Evolutionary conservation across 2,888 invertebrate genomes (phyloP).

Genomic region (Phyllotreta striolata): DNA sequence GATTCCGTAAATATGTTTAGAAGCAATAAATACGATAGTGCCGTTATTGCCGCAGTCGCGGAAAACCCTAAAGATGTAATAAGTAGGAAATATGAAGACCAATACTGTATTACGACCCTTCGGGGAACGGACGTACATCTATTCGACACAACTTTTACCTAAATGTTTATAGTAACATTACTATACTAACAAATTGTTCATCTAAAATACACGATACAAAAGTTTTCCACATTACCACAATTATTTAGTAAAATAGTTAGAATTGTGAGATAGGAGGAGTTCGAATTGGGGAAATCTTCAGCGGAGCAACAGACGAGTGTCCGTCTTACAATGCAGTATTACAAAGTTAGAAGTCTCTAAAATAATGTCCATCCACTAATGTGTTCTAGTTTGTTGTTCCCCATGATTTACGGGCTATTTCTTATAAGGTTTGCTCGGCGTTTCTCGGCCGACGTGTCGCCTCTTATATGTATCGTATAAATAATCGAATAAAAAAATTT

Average conservation of each 20-base stretch:
- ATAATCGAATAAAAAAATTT: constrained; percentile 24
- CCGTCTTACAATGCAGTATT: constrained; percentile 44
- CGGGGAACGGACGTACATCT: constrained; percentile 26
- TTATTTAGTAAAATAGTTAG: background rate
- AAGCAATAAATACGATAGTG: constrained; percentile 53
- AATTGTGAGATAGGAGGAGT: background rate
- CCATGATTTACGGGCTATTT: constrained; percentile 40
- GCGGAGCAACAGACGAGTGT: constrained; percentile 27
- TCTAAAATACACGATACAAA: no score
- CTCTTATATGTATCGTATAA: constrained; percentile 26
- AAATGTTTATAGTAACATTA: background rate
- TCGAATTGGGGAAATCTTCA: background rate
- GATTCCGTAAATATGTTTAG: constrained; percentile 55
- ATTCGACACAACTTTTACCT: constrained; percentile 22
- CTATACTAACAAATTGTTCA: no score
- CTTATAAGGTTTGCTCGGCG: constrained; percentile 35
- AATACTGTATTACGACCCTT: constrained; percentile 54
- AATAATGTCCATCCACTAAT: constrained; percentile 49
- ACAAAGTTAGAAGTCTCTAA: constrained; percentile 50
- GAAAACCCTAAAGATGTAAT: constrained; percentile 48
- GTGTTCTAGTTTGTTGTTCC: constrained; percentile 46
- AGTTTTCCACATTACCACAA: no score
- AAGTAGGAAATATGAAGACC: constrained; percentile 57
- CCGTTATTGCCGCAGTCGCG: constrained; percentile 44
- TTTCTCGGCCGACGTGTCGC: constrained; percentile 20